These are phyloP conservation scores for Prolemur simus DNA, from an alignment of 2,113 vertebrate genomes.

Conservation along the genomic window DNA sequence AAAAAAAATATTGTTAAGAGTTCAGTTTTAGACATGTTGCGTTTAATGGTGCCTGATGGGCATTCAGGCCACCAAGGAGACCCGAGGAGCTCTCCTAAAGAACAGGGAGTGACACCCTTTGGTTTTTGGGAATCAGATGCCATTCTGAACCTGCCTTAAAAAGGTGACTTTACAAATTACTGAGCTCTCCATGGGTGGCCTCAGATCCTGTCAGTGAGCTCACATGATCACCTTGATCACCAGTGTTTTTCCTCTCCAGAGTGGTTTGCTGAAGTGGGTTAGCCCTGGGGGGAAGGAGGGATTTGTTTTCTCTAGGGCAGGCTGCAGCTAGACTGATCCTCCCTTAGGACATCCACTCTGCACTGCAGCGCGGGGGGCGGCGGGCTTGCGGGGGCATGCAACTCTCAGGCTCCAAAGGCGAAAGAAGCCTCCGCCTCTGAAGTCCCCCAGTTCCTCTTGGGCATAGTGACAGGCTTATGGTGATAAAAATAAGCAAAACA, in stretches of 20 bases:
- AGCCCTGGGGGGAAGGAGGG: background rate
- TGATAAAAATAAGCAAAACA: background rate
- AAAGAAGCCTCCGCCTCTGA: background rate
- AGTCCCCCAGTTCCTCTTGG: background rate
- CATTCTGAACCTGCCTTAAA: background rate
- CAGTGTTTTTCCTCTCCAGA: background rate
- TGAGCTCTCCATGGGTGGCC: background rate
- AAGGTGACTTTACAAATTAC: background rate
- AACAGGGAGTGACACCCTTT: too few species aligned
- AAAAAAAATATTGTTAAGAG: background rate
- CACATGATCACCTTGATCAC: background rate
- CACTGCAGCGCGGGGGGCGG: background rate
- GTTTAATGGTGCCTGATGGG: background rate
- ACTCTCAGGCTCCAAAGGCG: background rate
- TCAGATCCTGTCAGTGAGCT: background rate
- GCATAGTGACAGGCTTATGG: background rate
- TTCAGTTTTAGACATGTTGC: background rate
- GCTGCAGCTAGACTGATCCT: background rate
- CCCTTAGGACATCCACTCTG: background rate
- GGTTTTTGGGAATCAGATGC: background rate
- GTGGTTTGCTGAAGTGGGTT: background rate
- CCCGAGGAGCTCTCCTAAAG: background rate
- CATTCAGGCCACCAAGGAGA: background rate
- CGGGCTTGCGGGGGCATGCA: background rate
- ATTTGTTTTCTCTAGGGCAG: conserved; percentile 42